Evolutionary conservation across 1,140 invertebrate genomes (phyloP).

Genomic region (Anthonomus grandis): DNA sequence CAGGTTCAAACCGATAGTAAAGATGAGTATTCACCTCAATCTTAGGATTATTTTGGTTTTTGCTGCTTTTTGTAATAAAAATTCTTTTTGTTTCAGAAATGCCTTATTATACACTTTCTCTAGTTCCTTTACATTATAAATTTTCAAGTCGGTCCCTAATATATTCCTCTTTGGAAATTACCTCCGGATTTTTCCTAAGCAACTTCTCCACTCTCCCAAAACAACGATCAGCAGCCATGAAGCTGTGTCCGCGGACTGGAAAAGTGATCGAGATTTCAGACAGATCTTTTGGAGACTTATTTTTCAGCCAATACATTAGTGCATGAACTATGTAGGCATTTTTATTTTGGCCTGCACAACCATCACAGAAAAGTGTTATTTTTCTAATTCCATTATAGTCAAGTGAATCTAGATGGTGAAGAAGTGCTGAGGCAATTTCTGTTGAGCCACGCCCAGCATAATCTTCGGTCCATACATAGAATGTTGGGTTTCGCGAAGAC

Average conservation of each 20-base stretch:
- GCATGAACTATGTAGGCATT: conserved; percentile 33
- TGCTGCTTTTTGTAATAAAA: too few species aligned
- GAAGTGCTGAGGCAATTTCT: conserved; percentile 32
- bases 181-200: conserved; percentile 22
- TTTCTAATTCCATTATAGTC: background rate
- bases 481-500: conserved; percentile 28
- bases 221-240: conserved; percentile 37
- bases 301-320: conserved; percentile 31
- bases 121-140: conserved; percentile 29
- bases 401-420: conserved; percentile 32
- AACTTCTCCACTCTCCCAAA: conserved; percentile 39
- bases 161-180: conserved; percentile 28
- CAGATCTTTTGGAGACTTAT: conserved; percentile 21
- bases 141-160: conserved; percentile 18
- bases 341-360: conserved; percentile 37
- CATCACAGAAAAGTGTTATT: conserved; percentile 35
- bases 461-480: conserved; percentile 36
- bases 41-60: too few species aligned
- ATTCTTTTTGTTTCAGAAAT: conserved; percentile 27
- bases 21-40: too few species aligned
- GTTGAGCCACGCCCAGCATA: conserved; percentile 25
- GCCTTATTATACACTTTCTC: conserved; percentile 23
- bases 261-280: conserved; percentile 32
- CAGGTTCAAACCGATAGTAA: too few species aligned
- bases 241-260: conserved; percentile 41